Conservation (phyloP, 2,797 vertebrate species). For the Benthosema pterotum region DNA sequence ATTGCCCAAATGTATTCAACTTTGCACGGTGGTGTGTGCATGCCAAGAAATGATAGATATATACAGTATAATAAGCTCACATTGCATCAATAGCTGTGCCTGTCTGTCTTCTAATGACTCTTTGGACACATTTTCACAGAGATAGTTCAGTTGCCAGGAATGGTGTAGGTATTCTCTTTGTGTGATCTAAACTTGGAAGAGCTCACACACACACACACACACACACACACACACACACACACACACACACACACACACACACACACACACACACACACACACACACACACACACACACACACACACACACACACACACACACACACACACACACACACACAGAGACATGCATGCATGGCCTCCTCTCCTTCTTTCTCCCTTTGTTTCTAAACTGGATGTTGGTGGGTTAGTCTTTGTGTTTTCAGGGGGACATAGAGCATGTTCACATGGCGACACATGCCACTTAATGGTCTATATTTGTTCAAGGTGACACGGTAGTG, state of each 20-base stretch:
- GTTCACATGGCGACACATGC: conserved; percentile 73
- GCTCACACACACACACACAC: conserved; percentile 7
- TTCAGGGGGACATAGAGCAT: conserved; percentile 79
- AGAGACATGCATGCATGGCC: conserved; percentile 39
- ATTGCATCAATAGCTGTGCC: neutral
- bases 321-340: neutral
- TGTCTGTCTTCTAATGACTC: neutral
- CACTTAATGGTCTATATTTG: conserved; percentile 79
- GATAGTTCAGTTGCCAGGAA: conserved; percentile 46
- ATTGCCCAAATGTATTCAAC: too few relatives aligned
- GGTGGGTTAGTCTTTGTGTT: conserved; percentile 46
- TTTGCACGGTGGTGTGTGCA: too few relatives aligned
- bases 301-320: too few relatives aligned
- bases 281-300: neutral
- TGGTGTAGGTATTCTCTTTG: conserved; percentile 41
- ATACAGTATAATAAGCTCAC: too few relatives aligned
- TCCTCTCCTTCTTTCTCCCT: conserved; percentile 55
- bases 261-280: conserved; percentile 1
- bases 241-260: conserved; percentile 7
- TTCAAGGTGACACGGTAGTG: conserved; percentile 82
- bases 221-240: conserved; percentile 3
- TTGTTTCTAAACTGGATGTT: conserved; percentile 72
- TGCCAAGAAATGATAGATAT: too few relatives aligned
- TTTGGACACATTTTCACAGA: too few relatives aligned
- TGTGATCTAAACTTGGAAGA: conserved; percentile 66